phyloP scores from a whole-genome alignment of 1,140 invertebrate genomes.

The Philotrypesis tridentata region DNA sequence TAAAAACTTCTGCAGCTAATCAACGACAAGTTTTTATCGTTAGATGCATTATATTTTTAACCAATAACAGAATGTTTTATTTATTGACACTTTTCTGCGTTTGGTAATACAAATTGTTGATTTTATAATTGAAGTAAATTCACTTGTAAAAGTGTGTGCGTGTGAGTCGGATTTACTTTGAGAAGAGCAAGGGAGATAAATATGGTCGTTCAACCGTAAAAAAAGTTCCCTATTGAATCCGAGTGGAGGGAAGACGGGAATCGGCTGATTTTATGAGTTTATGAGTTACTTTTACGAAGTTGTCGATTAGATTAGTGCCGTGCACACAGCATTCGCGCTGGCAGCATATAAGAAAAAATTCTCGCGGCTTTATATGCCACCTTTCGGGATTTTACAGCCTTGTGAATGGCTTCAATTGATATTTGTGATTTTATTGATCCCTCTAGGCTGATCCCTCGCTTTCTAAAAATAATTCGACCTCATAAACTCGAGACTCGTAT shows the following conservation, averaged over 20 bases:
- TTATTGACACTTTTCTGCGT: background rate
- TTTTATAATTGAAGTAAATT: no score
- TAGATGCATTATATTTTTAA: background rate
- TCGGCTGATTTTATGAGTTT: conserved; percentile 73
- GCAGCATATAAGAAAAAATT: conserved; percentile 31
- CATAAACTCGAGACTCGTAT: background rate
- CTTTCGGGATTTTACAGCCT: conserved; percentile 38
- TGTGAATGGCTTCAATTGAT: conserved; percentile 42
- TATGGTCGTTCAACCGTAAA: conserved; percentile 50
- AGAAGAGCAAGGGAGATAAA: conserved; percentile 43
- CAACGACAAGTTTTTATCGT: conserved; percentile 41
- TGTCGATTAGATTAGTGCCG: conserved; percentile 70
- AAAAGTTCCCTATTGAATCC: background rate
- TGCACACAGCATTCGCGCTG: conserved; percentile 46
- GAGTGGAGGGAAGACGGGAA: conserved; percentile 8
- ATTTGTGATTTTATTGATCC: conserved; percentile 25
- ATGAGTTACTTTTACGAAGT: conserved; percentile 71
- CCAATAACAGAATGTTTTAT: background rate
- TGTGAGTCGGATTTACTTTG: background rate
- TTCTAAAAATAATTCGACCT: background rate
- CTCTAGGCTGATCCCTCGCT: background rate
- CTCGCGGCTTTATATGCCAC: conserved; percentile 43
- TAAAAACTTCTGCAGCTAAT: conserved; percentile 69
- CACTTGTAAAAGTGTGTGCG: no score
- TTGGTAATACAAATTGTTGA: no score